Conservation (phyloP, 2,113 vertebrate species). For the Tricholaema leucomelas region DNA sequence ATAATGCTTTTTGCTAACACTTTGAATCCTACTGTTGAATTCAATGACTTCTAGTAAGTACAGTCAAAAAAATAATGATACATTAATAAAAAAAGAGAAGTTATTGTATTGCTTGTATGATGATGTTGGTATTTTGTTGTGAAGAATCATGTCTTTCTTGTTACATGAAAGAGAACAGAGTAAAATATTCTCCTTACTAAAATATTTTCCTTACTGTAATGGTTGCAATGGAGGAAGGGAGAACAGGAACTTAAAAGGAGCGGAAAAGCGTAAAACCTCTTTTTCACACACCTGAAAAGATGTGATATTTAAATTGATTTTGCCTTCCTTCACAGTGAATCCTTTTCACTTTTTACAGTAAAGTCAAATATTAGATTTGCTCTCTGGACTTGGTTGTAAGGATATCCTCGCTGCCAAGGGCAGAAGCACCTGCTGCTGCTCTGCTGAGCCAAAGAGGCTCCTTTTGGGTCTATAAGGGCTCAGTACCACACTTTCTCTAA, state of each 20-base stretch:
- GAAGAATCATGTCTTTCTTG: neutral
- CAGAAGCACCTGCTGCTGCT: neutral
- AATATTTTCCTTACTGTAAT: neutral
- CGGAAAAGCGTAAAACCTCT: neutral
- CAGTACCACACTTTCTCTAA: neutral
- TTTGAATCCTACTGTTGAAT: neutral
- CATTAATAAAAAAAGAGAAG: neutral
- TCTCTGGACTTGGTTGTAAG: neutral
- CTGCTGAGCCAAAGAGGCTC: neutral
- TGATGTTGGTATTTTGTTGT: neutral
- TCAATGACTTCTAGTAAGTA: neutral
- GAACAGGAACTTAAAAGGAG: neutral
- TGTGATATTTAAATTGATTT: neutral
- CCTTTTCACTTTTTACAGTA: neutral
- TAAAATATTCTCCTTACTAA: neutral
- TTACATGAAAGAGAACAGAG: neutral
- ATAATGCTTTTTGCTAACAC: neutral
- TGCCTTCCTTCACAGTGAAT: neutral
- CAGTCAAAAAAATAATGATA: neutral
- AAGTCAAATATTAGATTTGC: neutral
- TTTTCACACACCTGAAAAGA: neutral
- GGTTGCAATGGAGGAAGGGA: neutral
- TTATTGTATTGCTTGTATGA: neutral
- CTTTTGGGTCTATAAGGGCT: neutral
- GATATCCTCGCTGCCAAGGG: neutral